phyloP scores from a whole-genome alignment of 1,140 invertebrate genomes.

The Atta cephalotes region DNA sequence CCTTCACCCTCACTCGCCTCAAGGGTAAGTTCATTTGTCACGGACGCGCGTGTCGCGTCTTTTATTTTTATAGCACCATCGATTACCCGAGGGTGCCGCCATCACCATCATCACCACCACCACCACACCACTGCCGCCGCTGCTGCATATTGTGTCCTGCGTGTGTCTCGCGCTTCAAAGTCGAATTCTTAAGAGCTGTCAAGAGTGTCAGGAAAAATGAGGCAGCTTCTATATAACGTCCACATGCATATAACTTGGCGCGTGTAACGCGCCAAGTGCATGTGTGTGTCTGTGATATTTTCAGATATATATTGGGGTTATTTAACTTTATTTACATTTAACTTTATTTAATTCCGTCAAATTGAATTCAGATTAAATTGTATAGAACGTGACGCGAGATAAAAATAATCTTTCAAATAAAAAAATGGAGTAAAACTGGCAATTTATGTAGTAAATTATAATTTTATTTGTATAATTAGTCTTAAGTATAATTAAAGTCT shows the following conservation, averaged over 20 bases:
- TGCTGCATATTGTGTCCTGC: constrained; percentile 2
- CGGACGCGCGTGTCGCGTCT: neutral
- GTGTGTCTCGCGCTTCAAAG: constrained; percentile 5
- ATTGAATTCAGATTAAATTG: neutral
- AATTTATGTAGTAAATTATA: neutral
- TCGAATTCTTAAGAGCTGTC: constrained; percentile 34
- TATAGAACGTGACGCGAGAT: no score
- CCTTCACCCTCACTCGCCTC: constrained; percentile 81
- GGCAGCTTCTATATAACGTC: constrained; percentile 42
- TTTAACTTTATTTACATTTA: constrained; percentile 11
- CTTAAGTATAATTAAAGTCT: no score
- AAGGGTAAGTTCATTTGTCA: constrained; percentile 77
- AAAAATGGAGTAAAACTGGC: neutral
- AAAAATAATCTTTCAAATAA: neutral
- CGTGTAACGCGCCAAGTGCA: neutral
- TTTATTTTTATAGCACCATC: constrained; percentile 53
- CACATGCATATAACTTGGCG: neutral
- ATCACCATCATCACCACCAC: neutral
- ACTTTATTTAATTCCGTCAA: neutral
- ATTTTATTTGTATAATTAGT: neutral
- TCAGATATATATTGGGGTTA: neutral
- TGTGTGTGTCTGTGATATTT: neutral
- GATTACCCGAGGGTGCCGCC: constrained; percentile 9
- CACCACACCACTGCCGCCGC: neutral
- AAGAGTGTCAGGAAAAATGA: constrained; percentile 42